Base-by-base conservation (phyloP, 2,113 vertebrate species). In the Eira barbara region DNA sequence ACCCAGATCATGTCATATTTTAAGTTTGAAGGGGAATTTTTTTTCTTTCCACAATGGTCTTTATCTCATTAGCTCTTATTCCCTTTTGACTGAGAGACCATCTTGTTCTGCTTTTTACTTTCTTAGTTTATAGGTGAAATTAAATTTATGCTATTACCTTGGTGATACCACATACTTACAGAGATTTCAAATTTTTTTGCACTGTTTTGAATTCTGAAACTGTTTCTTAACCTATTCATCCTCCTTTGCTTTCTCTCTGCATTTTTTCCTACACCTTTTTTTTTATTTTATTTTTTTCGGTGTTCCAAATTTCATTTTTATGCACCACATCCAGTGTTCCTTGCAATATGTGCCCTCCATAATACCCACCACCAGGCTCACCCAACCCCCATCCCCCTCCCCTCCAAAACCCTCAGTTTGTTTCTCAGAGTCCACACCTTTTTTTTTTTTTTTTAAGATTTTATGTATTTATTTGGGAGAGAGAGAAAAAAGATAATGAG, bases 81-180 rank as follows among this genome's bases (percentile, higher is more conserved):
- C 65, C 49, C 94, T 88, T 79, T 91, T 71, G 45, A 67, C 49
- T 55, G 21, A 93, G 74, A 91, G 14, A 57, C 15, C 11, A 91
- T 49, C 47, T 94, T 86, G 14, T 91, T 78, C 59, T 74, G 4
- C 69, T 88, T 84, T 92, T 49, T 3, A 39, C 20, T 85, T 88
- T 63, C 47, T 92, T 93, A 45, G 42, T 94, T 93, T 93, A 42
- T 25, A 95, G 13, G 2, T 65, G 61, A 79, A 96, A 91, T 89
- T 95, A 74, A 95, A 79, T 63, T 74, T 79, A 31, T 86, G 52
- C 39, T 57, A 29, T 81, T 89, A 97, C 42, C 45, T 89, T 95
- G 12, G n/a, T 65, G 21, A 89, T 86, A 34, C n/a, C 31, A 90
- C 95, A 92, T 87, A 80, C 79, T 92, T 95, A 79, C 25, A 49